Base-by-base conservation (phyloP, 2,797 vertebrate genomes). In the Geotrypetes seraphini region DNA sequence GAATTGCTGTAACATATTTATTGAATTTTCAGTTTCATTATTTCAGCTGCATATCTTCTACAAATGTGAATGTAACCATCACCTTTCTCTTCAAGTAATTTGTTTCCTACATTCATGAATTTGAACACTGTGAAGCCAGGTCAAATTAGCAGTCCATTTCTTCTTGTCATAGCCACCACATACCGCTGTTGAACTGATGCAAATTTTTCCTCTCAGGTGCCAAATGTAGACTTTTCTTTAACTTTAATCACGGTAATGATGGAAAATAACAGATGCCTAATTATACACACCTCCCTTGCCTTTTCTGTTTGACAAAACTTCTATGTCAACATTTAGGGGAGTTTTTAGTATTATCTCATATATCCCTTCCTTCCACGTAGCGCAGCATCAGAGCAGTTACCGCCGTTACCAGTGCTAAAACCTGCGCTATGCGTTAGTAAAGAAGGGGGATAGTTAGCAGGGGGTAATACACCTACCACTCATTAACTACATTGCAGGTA, bases 261-360 rank as follows among this genome's bases (percentile, higher is more conserved):
- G 49, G 47, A n/a, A 56, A 62, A 43, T 22, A 22, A n/a, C n/a
- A n/a, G 57, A 41, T 65, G 56, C 60, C 59, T 20, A 12, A 56
- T 39, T 75, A 74, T 66, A 50, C 73, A 71, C 36, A 69, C 65
- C 73, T 77, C n/a, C n/a, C n/a, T n/a, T n/a, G n/a, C n/a, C n/a
- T n/a, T n/a, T n/a, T n/a, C n/a, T n/a, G n/a, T n/a, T n/a, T n/a
- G n/a, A n/a, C n/a, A n/a, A n/a, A n/a, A n/a, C n/a, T n/a, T n/a
- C n/a, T n/a, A n/a, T n/a, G n/a, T n/a, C n/a, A n/a, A n/a, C n/a
- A n/a, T n/a, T n/a, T n/a, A n/a, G n/a, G n/a, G n/a, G n/a, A n/a
- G n/a, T n/a, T n/a, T n/a, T n/a, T n/a, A n/a, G n/a, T n/a, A n/a
- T n/a, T n/a, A n/a, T n/a, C n/a, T n/a, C n/a, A n/a, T n/a, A n/a